Evolutionary conservation across 1,140 invertebrate species (phyloP).

Genomic region (Drosophila kepulauana): DNA sequence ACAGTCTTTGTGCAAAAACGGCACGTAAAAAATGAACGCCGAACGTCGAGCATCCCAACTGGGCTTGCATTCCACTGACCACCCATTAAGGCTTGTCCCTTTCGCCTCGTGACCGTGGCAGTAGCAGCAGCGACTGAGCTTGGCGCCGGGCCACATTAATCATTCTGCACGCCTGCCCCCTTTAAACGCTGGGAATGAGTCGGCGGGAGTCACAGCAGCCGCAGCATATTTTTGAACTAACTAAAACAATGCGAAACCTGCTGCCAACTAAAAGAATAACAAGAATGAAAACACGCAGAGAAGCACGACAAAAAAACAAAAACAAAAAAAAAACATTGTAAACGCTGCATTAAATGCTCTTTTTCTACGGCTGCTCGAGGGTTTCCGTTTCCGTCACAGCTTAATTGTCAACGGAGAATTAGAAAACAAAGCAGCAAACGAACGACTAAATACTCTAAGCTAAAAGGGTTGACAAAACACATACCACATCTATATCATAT

Average conservation of each 20-base stretch:
- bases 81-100: conserved; percentile 61
- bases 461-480: conserved; percentile 7
- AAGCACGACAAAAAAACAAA: neutral
- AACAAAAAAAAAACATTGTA: conserved; percentile 56
- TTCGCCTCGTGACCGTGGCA: neutral
- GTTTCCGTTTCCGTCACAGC: conserved; percentile 59
- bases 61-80: conserved; percentile 66
- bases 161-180: conserved; percentile 69
- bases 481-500: no score
- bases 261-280: conserved; percentile 48
- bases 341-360: conserved; percentile 69
- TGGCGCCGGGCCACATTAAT: conserved; percentile 70
- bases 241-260: conserved; percentile 41
- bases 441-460: conserved; percentile 20
- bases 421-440: conserved; percentile 1
- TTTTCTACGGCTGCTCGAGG: conserved; percentile 56
- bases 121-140: conserved; percentile 19
- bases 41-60: conserved; percentile 33
- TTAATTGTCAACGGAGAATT: conserved; percentile 55
- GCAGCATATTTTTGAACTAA: conserved; percentile 43
- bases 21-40: conserved; percentile 68
- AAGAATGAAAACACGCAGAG: conserved; percentile 9
- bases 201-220: neutral
- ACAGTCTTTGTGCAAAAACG: conserved; percentile 13
- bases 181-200: neutral